Evolutionary conservation across 2,888 invertebrate species (phyloP).

Genomic region (Lycaena phlaeas): DNA sequence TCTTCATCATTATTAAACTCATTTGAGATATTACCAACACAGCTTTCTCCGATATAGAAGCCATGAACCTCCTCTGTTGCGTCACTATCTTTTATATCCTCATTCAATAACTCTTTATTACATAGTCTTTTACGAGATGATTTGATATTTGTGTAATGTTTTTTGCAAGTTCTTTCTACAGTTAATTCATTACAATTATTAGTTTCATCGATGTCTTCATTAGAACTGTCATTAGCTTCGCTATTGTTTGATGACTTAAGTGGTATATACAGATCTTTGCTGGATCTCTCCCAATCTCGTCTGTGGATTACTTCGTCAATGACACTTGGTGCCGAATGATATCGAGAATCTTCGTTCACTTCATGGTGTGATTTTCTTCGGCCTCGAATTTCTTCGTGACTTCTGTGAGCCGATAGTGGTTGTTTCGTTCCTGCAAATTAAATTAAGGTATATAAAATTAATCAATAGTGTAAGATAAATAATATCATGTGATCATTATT

Average conservation of each 20-base stretch:
- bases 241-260: slow-evolving; percentile 23
- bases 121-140: slow-evolving; percentile 35
- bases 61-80: slow-evolving; percentile 36
- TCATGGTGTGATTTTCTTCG: slow-evolving; percentile 39
- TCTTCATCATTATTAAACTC: slow-evolving; percentile 15
- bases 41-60: slow-evolving; percentile 49
- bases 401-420: slow-evolving; percentile 45
- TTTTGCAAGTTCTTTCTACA: slow-evolving; percentile 38
- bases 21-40: slow-evolving; percentile 14
- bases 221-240: slow-evolving; percentile 23
- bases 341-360: slow-evolving; percentile 32
- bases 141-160: slow-evolving; percentile 56
- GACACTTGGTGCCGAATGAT: slow-evolving; percentile 61
- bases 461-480: too few relatives aligned
- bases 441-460: not conserved
- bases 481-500: too few relatives aligned
- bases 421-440: slow-evolving; percentile 36
- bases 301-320: slow-evolving; percentile 55
- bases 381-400: slow-evolving; percentile 51
- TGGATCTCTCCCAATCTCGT: slow-evolving; percentile 58
- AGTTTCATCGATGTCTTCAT: slow-evolving; percentile 6
- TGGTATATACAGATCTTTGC: slow-evolving; percentile 51
- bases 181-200: slow-evolving; percentile 27
- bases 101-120: slow-evolving; percentile 29
- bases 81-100: slow-evolving; percentile 49